phyloP scores from a whole-genome alignment of 1,140 invertebrate genomes.

The Calliopsis andreniformis region DNA sequence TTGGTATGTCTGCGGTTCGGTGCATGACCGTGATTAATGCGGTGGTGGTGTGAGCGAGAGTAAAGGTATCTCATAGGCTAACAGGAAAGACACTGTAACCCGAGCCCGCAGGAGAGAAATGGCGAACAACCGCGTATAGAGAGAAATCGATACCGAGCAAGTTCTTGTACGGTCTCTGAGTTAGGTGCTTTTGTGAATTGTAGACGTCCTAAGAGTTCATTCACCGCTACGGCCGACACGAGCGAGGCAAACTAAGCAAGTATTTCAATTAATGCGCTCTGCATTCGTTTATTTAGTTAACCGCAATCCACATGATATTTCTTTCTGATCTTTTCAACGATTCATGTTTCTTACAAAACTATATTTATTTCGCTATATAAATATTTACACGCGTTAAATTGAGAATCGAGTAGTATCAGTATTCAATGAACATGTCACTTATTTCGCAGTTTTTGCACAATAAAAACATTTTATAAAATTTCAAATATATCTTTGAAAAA shows the following conservation, averaged over 20 bases:
- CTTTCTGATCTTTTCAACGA: neutral
- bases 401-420: neutral
- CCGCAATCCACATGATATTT: neutral
- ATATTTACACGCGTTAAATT: neutral
- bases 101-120: conserved; percentile 74
- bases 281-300: neutral
- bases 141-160: conserved; percentile 76
- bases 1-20: conserved; percentile 1
- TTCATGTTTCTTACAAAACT: conserved; percentile 21
- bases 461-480: neutral
- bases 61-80: conserved; percentile 28
- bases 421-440: neutral
- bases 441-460: neutral
- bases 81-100: conserved; percentile 67
- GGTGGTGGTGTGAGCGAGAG: neutral
- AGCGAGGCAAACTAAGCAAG: neutral
- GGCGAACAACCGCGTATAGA: conserved; percentile 61
- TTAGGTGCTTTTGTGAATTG: conserved; percentile 29
- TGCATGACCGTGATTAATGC: conserved; percentile 24
- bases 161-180: conserved; percentile 77
- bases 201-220: conserved; percentile 24
- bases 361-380: conserved; percentile 31
- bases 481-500: neutral
- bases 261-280: neutral
- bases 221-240: conserved; percentile 17